These are phyloP conservation scores for Ophioninae sp. DNA, from an alignment of 2,888 invertebrate genomes.

Conservation along the genomic window DNA sequence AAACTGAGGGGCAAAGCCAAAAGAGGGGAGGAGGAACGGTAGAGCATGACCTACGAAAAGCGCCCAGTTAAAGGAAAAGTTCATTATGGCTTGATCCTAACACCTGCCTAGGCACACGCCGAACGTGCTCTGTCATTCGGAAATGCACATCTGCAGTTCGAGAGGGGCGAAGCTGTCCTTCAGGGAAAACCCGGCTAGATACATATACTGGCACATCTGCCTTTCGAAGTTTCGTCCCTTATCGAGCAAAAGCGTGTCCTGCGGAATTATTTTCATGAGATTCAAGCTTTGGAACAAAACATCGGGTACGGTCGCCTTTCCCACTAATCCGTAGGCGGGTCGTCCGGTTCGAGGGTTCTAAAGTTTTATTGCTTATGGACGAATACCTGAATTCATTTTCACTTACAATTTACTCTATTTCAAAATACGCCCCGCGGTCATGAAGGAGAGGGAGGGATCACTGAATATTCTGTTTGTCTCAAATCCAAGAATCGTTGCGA, in stretches of 20 bases:
- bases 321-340: background rate
- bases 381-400: background rate
- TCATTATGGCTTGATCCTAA: constrained; percentile 9
- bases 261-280: background rate
- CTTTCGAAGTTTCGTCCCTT: background rate
- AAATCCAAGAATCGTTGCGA: background rate
- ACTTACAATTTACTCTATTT: background rate
- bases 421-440: background rate
- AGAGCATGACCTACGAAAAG: background rate
- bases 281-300: background rate
- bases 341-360: background rate
- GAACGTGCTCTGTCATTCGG: background rate
- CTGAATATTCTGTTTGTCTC: background rate
- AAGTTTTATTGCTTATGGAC: background rate
- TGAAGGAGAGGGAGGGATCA: background rate
- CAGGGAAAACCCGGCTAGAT: background rate
- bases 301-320: background rate
- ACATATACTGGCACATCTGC: background rate
- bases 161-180: background rate
- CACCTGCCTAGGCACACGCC: constrained; percentile 19
- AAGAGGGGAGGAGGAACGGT: background rate
- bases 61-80: background rate
- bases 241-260: background rate
- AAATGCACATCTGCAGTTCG: constrained; percentile 26
- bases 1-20: background rate